Evolutionary conservation across 92 coral and sea anemone genomes (phyloP).

Genomic region (Zoanthus sociatus): DNA sequence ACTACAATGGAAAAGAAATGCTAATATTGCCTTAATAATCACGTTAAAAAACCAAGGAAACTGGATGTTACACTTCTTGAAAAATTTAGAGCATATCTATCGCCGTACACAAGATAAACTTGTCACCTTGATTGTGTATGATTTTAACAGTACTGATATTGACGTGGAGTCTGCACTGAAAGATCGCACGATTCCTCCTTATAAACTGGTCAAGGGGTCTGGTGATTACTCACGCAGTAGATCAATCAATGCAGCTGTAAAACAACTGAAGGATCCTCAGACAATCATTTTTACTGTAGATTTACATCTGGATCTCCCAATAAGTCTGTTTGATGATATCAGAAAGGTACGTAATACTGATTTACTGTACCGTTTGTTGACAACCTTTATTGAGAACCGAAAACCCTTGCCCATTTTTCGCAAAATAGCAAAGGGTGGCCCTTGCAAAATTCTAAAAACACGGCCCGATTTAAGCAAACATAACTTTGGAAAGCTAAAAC

Average conservation of each 20-base stretch:
- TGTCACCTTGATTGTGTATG: constrained; percentile 61
- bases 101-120: constrained; percentile 58
- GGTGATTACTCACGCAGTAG: constrained; percentile 55
- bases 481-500: too few relatives aligned
- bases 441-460: too few relatives aligned
- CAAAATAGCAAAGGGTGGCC: too few relatives aligned
- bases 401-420: too few relatives aligned
- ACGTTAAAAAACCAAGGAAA: constrained; percentile 65
- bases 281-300: constrained; percentile 62
- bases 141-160: constrained; percentile 66
- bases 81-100: constrained; percentile 72
- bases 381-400: too few relatives aligned
- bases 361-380: too few relatives aligned
- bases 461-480: too few relatives aligned
- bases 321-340: constrained; percentile 48
- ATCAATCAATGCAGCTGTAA: constrained; percentile 59
- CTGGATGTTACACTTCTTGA: constrained; percentile 74
- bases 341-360: constrained; percentile 42
- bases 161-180: constrained; percentile 63
- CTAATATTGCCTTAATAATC: constrained; percentile 59
- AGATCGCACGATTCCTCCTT: constrained; percentile 61
- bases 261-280: constrained; percentile 47
- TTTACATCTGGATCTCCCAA: constrained; percentile 58
- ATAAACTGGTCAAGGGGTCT: constrained; percentile 27
- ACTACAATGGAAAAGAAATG: constrained; percentile 71